Evolutionary conservation across 2,113 vertebrate species (phyloP), one percentile per base, ranked within the genome.

Genomic region (Bujurquina vittata): DNA sequence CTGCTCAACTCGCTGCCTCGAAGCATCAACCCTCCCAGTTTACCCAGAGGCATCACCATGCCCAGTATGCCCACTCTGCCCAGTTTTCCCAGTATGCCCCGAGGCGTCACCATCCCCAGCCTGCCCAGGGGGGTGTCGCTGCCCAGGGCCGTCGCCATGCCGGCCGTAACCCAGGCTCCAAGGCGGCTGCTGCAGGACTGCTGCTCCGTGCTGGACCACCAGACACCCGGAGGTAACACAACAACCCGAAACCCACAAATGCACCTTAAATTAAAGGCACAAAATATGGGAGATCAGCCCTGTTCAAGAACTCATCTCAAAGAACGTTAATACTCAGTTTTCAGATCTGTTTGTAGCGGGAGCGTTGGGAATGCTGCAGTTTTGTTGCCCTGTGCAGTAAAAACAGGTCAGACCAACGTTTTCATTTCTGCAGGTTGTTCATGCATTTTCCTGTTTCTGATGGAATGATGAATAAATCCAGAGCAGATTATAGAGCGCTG

Each of bases 201-300:
- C 63, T 87, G 69, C 79, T 88, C 90, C 0, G 88, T 94, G 55
- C 58, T 92, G 26, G 93, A 94, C 85, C 93, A 94, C 29, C 93
- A 89, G 83, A 67, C 86, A 0, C 52, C 88, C 0, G 86, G 60
- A 90, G 89, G 93, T 94, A 90, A 82, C 5, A 0, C 18, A 18
- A 3, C 15, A 18, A 5, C 46, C 18, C 3, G 6, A 52, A 52
- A 52, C 46, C 46, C 5, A 17, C 4, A 46, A 72, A 52, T 52
- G 20, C 10, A 69, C 23, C 26, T 69, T 29, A 17, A 14, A 14
- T 43, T 43, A 49, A 29, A 69, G 23, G 6, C 29, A 23, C 0
- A 29, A 49, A 29, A 67, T 67, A 26, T 26, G 17, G 8, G 18
- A 67, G 22, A 67, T 46, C 40, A 67, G 8, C 22, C 63, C 26